Conservation (phyloP, 2,113 vertebrate genomes). For the Micronycteris hirsuta region DNA sequence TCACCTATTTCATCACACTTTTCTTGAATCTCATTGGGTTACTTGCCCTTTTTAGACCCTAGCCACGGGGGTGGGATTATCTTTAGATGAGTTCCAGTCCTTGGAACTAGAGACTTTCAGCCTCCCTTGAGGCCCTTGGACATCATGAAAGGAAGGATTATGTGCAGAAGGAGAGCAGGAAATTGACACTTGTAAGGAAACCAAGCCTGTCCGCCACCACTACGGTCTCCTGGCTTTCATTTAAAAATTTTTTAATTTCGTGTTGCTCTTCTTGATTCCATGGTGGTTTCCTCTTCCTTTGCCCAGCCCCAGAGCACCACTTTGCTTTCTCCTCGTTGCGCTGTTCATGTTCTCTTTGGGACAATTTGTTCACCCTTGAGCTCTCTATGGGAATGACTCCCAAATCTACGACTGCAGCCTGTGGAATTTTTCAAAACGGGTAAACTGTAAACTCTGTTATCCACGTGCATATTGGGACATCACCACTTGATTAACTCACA, state of each 20-base stretch:
- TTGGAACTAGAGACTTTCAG: not conserved
- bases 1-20: not conserved
- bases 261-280: not conserved
- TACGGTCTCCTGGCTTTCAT: not conserved
- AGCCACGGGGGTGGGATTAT: not conserved
- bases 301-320: too few species aligned
- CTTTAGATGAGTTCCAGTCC: not conserved
- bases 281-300: not conserved
- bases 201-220: too few species aligned
- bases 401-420: not conserved
- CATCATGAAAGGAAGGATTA: not conserved
- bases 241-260: not conserved
- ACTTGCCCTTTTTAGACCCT: not conserved
- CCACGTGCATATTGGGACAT: not conserved
- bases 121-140: not conserved
- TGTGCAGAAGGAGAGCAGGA: not conserved
- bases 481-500: not conserved
- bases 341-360: not conserved
- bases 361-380: not conserved
- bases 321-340: not conserved
- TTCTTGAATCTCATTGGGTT: not conserved
- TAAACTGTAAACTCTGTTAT: not conserved
- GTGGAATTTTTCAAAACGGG: not conserved
- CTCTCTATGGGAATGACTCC: not conserved
- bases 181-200: not conserved